Evolutionary conservation across 2,797 vertebrate genomes (phyloP), one percentile per base, ranked within the genome.

Genomic region (Rhodeus uyekii): DNA sequence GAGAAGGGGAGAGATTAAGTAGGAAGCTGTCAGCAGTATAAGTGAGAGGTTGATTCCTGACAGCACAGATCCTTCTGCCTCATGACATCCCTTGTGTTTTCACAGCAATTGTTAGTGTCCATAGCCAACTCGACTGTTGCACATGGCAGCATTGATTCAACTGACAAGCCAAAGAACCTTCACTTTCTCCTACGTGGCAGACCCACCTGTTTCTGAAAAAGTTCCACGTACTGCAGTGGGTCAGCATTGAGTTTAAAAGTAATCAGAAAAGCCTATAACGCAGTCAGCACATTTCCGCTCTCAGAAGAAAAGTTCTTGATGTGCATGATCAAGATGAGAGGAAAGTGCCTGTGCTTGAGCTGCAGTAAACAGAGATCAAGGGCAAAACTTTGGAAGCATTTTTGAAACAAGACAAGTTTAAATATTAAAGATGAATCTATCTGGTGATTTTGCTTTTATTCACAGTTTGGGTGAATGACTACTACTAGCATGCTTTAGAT

Each of bases 221-320:
- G 44, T n/a, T 75, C 75, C 80, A 74, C 71, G 42, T 81, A 64
- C 22, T 36, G 79, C 44, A 36, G 32, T 29, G 69, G 60, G 42
- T 64, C 44, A 73, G 79, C 79, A 29, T 7, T 27, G 42, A 65
- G 29, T 81, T 81, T 74, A 53, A 75, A 81, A 64, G 80, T 65
- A 81, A 81, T 81, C 71, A 39, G 34, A 44, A 27, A 46, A 71
- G 78, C 50, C 50, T 19, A 44, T 39, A 29, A 65, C 58, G 55
- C 34, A 22, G 60, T 75, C 76, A 80, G 77, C 81, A 85, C 53
- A 78, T 65, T 81, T 60, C n/a, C 44, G 69, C 22, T 53, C 63
- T 75, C 86, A 38, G 39, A 83, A 67, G 65, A 83, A 69, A 78
- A 53, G 36, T 24, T 63, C 73, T 78, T 78, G 74, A 79, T 69